Evolutionary conservation across 2,888 invertebrate species (phyloP).

Genomic region (Drosophila infuscata): DNA sequence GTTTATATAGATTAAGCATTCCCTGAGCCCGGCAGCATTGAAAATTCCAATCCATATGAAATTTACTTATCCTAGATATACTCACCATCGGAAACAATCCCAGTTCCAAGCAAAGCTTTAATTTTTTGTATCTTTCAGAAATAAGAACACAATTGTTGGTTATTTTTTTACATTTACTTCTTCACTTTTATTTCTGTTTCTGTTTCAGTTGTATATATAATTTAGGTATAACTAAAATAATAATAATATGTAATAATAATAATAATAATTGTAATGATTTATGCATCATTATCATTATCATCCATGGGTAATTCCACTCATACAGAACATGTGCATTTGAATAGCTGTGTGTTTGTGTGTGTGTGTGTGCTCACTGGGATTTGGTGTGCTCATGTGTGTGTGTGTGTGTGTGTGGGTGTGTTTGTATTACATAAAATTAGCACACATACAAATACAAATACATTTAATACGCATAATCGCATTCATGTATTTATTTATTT

Average conservation of each 20-base stretch:
- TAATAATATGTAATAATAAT: constrained; percentile 31
- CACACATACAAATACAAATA: constrained; percentile 42
- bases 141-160: constrained; percentile 21
- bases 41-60: not conserved
- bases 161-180: constrained; percentile 70
- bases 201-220: constrained; percentile 53
- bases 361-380: constrained; percentile 47
- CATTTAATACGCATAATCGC: constrained; percentile 35
- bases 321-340: constrained; percentile 61
- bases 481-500: constrained; percentile 15
- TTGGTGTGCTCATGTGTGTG: constrained; percentile 29
- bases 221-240: constrained; percentile 71
- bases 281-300: constrained; percentile 28
- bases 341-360: constrained; percentile 43
- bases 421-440: constrained; percentile 62
- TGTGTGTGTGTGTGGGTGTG: constrained; percentile 33
- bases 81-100: not conserved
- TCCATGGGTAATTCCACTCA: constrained; percentile 37
- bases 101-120: no score
- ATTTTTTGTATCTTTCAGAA: not conserved
- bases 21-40: no score
- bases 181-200: constrained; percentile 66
- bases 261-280: constrained; percentile 29
- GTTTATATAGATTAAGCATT: not conserved
- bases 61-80: not conserved